Base-by-base conservation (phyloP, 2,797 vertebrate genomes). In the Pogonophryne albipinna region DNA sequence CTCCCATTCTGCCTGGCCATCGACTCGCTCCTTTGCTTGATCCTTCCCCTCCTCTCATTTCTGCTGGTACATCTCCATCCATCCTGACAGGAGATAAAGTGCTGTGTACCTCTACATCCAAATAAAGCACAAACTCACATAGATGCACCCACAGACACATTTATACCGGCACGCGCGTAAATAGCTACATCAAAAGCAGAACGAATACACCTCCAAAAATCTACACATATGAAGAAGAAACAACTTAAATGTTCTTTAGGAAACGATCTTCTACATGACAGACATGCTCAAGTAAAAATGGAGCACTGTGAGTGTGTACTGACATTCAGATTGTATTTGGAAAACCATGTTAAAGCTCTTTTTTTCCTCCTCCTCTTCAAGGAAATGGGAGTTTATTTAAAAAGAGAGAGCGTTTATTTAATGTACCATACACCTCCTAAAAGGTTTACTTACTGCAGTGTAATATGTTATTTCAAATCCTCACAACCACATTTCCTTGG, bases 401-500 rank as follows among this genome's bases (percentile, higher is more conserved):
- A 89, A 93, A 91, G 89, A 89, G 91, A 83, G 83, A 79, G 85
- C 10, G 94, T 94, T 95, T 95, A 93, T 95, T 94, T 94, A 93
- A 94, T 92, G 86, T 94, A 93, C 90, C 91, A 82, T 93, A 91
- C 92, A 94, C 92, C 92, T 93, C 89, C 94, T 94, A 93, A 94
- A 93, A 93, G 92, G 91, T 95, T 94, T 94, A 95, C 92, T 93
- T 91, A 92, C 91, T 87, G 87, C 86, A 82, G 85, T 92, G 88
- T 94, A 93, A 95, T 93, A 94, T 94, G 94, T 95, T 94, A 93
- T 94, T 95, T 94, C 80, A 94, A 94, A 95, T 95, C 89, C 87
- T 92, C 83, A 74, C 78, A 80, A 91, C 93, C 93, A 88, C 93
- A 94, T 93, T 93, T 94, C 92, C 94, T 92, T 79, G 69, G 91